Evolutionary conservation across 2,797 vertebrate species (phyloP).

Genomic region (Saxicola maurus): DNA sequence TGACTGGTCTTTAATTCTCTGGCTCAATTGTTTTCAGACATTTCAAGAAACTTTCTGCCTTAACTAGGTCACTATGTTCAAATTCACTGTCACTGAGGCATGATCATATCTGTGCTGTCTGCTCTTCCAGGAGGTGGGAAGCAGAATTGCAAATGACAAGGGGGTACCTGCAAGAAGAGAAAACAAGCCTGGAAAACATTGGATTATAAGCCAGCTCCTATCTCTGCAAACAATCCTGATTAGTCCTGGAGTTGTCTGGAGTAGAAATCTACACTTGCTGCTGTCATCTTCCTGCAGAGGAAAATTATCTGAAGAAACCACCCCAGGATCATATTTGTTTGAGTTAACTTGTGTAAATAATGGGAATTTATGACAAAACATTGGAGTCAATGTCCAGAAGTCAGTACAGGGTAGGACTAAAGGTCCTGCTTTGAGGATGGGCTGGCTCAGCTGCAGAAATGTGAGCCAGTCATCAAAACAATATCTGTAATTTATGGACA

Average conservation of each 20-base stretch:
- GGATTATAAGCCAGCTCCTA: not conserved
- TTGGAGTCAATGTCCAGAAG: not conserved
- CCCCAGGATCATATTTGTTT: not conserved
- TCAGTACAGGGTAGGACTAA: not conserved
- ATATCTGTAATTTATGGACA: not conserved
- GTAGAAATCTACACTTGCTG: not conserved
- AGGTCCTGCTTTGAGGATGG: not conserved
- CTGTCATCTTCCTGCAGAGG: not conserved
- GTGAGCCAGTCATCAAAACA: not conserved
- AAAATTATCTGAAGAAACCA: not conserved
- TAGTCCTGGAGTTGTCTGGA: not conserved
- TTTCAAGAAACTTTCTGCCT: not conserved
- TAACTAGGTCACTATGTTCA: not conserved
- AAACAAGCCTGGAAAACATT: not conserved
- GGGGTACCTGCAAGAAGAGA: not conserved
- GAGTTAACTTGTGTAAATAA: not conserved
- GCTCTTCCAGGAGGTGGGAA: not conserved
- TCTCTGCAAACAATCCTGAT: not conserved
- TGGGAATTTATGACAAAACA: not conserved
- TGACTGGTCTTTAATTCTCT: not conserved
- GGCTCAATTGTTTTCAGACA: not conserved
- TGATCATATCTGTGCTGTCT: not conserved
- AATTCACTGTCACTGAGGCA: not conserved
- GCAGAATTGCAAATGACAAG: not conserved
- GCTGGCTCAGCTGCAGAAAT: not conserved